Evolutionary conservation across 2,888 invertebrate species (phyloP).

Genomic region (Cataglyphis cursor): DNA sequence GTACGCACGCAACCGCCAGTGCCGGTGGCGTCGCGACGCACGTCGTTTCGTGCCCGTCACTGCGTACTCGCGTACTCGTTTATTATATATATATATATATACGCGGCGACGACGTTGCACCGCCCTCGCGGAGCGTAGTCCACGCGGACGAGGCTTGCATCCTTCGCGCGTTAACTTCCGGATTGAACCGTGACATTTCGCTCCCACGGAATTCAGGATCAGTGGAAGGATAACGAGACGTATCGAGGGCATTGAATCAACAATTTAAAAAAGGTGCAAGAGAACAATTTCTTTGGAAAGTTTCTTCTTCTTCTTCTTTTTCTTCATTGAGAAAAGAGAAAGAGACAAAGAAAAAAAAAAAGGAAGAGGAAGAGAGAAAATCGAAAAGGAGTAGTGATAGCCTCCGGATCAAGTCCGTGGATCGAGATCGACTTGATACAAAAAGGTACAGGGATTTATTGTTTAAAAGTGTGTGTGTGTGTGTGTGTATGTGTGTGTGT

Average conservation of each 20-base stretch:
- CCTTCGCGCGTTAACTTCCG: conserved; percentile 8
- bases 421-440: conserved; percentile 25
- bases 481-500: too few relatives aligned
- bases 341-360: not conserved
- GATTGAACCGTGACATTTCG: not conserved
- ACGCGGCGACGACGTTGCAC: not conserved
- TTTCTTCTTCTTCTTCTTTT: not conserved
- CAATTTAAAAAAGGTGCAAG: conserved; percentile 29
- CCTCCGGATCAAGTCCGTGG: not conserved
- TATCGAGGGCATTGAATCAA: conserved; percentile 2
- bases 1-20: conserved; percentile 57
- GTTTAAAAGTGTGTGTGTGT: conserved; percentile 28
- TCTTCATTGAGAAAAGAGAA: not conserved
- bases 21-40: conserved; percentile 60
- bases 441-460: conserved; percentile 52
- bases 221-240: conserved; percentile 24
- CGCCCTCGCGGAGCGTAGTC: not conserved
- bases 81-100: not conserved
- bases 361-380: not conserved
- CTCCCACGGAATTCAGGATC: not conserved
- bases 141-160: conserved; percentile 23
- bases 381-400: conserved; percentile 18
- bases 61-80: conserved; percentile 34
- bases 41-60: conserved; percentile 49
- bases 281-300: conserved; percentile 2